Conservation (phyloP, 1,140 invertebrate species). For the Samia ricini region DNA sequence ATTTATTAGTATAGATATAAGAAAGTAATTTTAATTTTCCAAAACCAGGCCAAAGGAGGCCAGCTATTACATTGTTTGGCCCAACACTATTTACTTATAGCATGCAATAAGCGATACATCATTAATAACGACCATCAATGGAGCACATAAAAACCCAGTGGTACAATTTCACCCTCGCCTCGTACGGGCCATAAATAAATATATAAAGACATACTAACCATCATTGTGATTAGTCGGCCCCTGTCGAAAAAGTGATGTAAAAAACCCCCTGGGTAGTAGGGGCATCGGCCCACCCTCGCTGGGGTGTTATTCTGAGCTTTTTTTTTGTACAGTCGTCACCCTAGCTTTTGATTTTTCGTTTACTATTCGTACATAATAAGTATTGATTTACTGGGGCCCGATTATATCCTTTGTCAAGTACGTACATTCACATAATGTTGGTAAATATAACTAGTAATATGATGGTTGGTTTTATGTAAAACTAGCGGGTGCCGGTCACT, state of each 20-base stretch:
- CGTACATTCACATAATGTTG: neutral
- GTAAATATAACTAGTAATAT: too few relatives aligned
- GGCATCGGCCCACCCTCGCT: slow-evolving; percentile 22
- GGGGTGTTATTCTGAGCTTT: too few relatives aligned
- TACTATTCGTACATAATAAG: slow-evolving; percentile 29
- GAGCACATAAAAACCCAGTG: slow-evolving; percentile 17
- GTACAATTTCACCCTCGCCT: slow-evolving; percentile 2
- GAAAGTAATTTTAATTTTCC: too few relatives aligned
- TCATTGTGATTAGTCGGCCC: slow-evolving; percentile 27
- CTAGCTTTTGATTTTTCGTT: slow-evolving; percentile 25
- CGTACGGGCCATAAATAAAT: slow-evolving; percentile 20
- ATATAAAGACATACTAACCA: slow-evolving; percentile 26
- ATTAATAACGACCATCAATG: neutral
- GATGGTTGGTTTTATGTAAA: too few relatives aligned
- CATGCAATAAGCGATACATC: neutral
- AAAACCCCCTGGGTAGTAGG: slow-evolving; percentile 22
- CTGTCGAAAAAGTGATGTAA: slow-evolving; percentile 20
- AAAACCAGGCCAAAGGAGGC: too few relatives aligned
- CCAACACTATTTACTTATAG: neutral
- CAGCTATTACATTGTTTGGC: neutral
- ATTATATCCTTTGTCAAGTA: neutral
- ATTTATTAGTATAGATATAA: too few relatives aligned
- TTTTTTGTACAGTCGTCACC: slow-evolving; percentile 26
- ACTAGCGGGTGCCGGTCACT: too few relatives aligned
- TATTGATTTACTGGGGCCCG: slow-evolving; percentile 24